phyloP scores from a whole-genome alignment of 1,140 invertebrate species.

The Dufourea novaeangliae region DNA sequence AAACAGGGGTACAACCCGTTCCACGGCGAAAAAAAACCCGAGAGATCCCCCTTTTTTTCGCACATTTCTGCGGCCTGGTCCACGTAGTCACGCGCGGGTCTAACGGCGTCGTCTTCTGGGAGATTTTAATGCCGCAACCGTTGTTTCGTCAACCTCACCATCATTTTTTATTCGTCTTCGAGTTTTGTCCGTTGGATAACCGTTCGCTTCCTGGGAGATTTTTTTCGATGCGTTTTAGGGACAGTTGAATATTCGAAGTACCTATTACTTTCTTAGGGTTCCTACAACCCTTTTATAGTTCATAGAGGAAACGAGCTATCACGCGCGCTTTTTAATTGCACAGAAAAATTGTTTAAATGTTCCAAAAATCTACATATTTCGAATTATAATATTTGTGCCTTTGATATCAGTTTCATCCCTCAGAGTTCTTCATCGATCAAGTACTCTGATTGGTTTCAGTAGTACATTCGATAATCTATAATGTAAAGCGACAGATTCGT shows the following conservation, averaged over 20 bases:
- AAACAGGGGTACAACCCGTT: constrained; percentile 64
- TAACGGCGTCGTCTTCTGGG: constrained; percentile 70
- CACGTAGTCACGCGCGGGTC: constrained; percentile 44
- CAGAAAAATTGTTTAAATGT: neutral
- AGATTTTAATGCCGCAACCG: constrained; percentile 50
- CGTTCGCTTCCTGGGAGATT: constrained; percentile 21
- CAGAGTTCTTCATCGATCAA: too few species aligned
- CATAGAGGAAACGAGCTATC: too few species aligned
- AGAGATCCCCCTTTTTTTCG: constrained; percentile 45
- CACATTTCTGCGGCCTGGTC: constrained; percentile 40
- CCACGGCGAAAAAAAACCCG: constrained; percentile 48
- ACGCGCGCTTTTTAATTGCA: too few species aligned
- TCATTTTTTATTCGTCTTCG: constrained; percentile 25
- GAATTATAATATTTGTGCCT: too few species aligned
- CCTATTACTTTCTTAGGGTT: neutral
- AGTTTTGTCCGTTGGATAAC: constrained; percentile 16
- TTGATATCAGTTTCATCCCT: too few species aligned
- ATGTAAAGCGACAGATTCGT: neutral
- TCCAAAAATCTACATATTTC: too few species aligned
- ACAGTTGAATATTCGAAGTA: neutral
- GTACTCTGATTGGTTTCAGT: too few species aligned
- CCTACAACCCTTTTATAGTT: neutral
- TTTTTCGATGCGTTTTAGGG: constrained; percentile 6
- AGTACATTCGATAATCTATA: too few species aligned
- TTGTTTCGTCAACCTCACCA: constrained; percentile 18